Conservation (phyloP, 2,888 invertebrate species). For the Cheilosia impressa region DNA sequence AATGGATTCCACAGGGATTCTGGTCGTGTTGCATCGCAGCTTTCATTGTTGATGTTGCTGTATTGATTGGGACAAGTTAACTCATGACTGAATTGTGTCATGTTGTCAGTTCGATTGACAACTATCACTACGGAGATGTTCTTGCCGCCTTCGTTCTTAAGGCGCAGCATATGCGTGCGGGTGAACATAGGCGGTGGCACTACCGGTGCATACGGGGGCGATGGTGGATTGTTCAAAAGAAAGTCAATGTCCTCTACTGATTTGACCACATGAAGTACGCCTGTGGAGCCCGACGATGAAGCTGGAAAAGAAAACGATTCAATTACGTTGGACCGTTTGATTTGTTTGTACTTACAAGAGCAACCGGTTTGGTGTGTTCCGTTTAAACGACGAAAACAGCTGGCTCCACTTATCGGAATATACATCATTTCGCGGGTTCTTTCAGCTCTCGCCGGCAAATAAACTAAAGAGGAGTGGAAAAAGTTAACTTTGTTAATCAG, state of each 20-base stretch:
- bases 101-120: conserved; percentile 80
- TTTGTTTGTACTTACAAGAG: conserved; percentile 89
- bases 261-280: conserved; percentile 91
- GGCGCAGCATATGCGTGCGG: conserved; percentile 84
- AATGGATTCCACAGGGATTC: conserved; percentile 89
- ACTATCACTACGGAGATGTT: conserved; percentile 89
- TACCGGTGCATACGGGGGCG: conserved; percentile 92
- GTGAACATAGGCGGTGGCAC: conserved; percentile 88
- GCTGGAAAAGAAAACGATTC: conserved; percentile 77
- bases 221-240: conserved; percentile 88
- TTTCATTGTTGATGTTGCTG: conserved; percentile 85
- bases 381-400: conserved; percentile 96
- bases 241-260: conserved; percentile 88
- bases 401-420: conserved; percentile 88
- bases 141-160: conserved; percentile 84
- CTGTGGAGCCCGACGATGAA: conserved; percentile 90
- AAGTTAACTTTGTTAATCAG: background rate
- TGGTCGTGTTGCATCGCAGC: conserved; percentile 84
- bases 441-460: conserved; percentile 77
- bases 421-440: conserved; percentile 93
- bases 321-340: background rate
- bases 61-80: conserved; percentile 92
- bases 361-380: conserved; percentile 98
- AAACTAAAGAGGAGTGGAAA: conserved; percentile 19
- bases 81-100: conserved; percentile 86